Conservation (phyloP, 2,888 invertebrate species). For the Omphaloscelis lunosa region DNA sequence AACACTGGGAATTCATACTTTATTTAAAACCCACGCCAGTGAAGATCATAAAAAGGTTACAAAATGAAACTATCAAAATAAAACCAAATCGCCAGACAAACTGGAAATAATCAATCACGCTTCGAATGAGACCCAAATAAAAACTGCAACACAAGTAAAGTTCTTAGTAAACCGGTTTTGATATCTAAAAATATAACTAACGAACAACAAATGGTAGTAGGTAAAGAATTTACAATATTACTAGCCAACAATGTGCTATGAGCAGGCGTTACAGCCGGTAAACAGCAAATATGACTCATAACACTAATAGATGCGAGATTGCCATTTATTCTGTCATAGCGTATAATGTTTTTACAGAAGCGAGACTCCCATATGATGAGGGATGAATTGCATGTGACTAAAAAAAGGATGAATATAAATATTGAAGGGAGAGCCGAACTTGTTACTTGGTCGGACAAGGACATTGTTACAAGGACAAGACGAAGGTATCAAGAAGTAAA, state of each 20-base stretch:
- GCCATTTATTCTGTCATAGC: constrained; percentile 20
- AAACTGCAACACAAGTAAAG: constrained; percentile 27
- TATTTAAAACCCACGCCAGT: neutral
- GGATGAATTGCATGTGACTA: neutral
- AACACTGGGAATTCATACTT: neutral
- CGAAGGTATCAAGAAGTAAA: neutral
- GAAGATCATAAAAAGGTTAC: neutral
- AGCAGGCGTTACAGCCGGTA: constrained; percentile 39
- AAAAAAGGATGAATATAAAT: neutral
- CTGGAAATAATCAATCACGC: constrained; percentile 15
- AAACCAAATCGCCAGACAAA: neutral
- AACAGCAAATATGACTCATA: constrained; percentile 47
- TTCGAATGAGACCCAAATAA: constrained; percentile 3
- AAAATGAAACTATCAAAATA: neutral
- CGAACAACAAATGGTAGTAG: neutral
- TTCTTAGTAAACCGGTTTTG: constrained; percentile 26
- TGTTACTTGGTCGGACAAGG: neutral
- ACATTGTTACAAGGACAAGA: neutral
- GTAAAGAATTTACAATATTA: constrained; percentile 7
- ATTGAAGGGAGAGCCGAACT: neutral
- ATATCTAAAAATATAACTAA: constrained; percentile 32
- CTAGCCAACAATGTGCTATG: constrained; percentile 33
- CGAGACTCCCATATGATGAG: neutral
- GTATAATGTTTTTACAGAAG: constrained; percentile 8
- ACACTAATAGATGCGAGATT: constrained; percentile 39